Percentiles rank a stretch among this genome's conserved stretches.
Evolutionary conservation across 1,140 invertebrate species (phyloP).

Genomic region (Saccostrea echinata): DNA sequence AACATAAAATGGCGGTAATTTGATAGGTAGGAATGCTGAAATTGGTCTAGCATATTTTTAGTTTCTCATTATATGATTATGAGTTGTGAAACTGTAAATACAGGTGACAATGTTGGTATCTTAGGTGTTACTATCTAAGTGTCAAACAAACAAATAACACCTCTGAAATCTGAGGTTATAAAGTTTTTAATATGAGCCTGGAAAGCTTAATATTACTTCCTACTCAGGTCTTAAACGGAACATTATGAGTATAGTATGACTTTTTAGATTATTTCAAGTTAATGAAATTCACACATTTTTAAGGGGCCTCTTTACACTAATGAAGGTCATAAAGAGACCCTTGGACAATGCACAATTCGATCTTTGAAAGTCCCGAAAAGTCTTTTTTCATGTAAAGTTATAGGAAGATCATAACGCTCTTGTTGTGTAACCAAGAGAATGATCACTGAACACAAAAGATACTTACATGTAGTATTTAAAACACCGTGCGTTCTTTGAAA

Average conservation of each 20-base stretch:
- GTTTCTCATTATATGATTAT: slow-evolving; percentile 10
- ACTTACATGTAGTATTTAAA: too few species aligned
- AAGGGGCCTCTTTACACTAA: too few species aligned
- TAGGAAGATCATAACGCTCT: too few species aligned
- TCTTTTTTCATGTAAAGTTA: too few species aligned
- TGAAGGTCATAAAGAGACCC: too few species aligned
- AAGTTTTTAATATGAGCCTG: background rate
- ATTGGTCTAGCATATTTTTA: slow-evolving; percentile 11
- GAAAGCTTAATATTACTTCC: background rate
- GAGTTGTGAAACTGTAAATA: slow-evolving; percentile 20
- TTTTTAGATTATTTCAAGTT: background rate
- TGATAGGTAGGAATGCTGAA: background rate
- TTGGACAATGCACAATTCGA: too few species aligned
- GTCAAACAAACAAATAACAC: background rate
- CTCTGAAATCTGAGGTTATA: background rate
- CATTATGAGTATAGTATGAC: background rate
- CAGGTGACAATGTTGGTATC: background rate
- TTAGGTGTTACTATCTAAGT: background rate
- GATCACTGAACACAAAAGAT: too few species aligned
- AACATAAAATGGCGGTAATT: background rate
- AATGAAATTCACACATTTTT: background rate
- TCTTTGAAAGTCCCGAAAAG: too few species aligned
- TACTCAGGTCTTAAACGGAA: background rate
- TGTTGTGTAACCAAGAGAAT: too few species aligned
- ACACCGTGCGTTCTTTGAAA: too few species aligned